These are phyloP conservation scores for Stenolophus ochropezus DNA, from an alignment of 2,888 invertebrate species.

Conservation along the genomic window DNA sequence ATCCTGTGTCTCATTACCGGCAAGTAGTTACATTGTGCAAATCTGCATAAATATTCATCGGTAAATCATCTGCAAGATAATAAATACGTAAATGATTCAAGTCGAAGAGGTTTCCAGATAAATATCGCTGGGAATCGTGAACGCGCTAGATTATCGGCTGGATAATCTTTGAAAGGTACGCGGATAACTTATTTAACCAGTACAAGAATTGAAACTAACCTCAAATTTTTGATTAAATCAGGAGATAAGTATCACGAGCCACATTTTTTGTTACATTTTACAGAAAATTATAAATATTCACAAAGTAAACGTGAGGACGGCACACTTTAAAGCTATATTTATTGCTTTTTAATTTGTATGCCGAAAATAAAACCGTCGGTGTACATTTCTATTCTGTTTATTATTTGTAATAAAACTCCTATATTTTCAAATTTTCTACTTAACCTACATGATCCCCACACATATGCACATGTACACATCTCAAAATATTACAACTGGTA, in stretches of 20 bases:
- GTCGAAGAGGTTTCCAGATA: constrained; percentile 39
- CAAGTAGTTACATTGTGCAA: constrained; percentile 30
- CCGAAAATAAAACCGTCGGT: neutral
- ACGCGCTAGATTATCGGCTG: constrained; percentile 27
- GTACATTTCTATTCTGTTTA: neutral
- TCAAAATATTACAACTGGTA: too few species aligned
- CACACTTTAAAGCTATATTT: neutral
- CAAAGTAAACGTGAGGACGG: neutral
- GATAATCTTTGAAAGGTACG: constrained; percentile 46
- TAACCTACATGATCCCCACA: too few species aligned
- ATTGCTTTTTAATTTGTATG: neutral
- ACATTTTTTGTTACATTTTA: constrained; percentile 9
- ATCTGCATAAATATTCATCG: constrained; percentile 28
- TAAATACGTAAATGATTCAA: constrained; percentile 41
- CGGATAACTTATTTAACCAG: constrained; percentile 49
- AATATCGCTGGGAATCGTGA: constrained; percentile 44
- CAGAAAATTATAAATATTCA: constrained; percentile 6
- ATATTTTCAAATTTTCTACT: too few species aligned
- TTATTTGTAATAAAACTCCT: too few species aligned
- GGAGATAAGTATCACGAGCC: neutral
- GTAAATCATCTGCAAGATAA: constrained; percentile 42
- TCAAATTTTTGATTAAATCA: constrained; percentile 22
- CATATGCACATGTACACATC: too few species aligned
- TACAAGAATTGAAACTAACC: neutral
- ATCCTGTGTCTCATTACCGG: constrained; percentile 1